Base-by-base conservation (phyloP, 2,113 vertebrate species). In the Halcyon malimbica region DNA sequence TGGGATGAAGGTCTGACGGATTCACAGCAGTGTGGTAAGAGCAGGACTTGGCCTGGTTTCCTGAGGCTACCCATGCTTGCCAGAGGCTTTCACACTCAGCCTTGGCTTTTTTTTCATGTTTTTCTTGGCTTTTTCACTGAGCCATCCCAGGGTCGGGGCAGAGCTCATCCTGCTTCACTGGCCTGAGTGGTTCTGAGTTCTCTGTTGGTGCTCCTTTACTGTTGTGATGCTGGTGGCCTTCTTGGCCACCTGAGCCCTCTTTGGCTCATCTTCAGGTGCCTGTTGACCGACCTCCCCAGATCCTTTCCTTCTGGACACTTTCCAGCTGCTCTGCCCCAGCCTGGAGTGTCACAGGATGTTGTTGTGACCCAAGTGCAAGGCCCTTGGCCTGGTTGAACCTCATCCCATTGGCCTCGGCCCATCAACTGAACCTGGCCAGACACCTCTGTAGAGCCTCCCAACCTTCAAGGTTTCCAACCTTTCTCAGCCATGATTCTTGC, bases 21-120 rank as follows among this genome's bases (percentile, higher is more conserved):
- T 35, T 41, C 33, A 44, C 68, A 53, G 53, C 24, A 2, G 56
- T 19, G 37, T 1, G 0, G 13, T 6, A 6, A 16, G 16, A 59
- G 68, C 46, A 63, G 37, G 37, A 31, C 31, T 64, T 89, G 67
- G 19, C 71, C 68, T 4, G 2, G 5, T 21, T 3, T 63, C 81
- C 56, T 19, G 50, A 10, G 7, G 11, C 26, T 42, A 31, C 53
- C 2, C 1, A 1, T 0, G 0, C 28, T 60, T 62, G 24, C 6
- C 6, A 44, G 12, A n/a, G n/a, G 18, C 9, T 57, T 48, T 23
- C 9, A 10, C 21, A 0, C 29, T 71, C 2, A 2, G 19, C 20
- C n/a, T 57, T 20, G 87, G 41, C 19, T 31, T 0, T 1, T 33
- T 16, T 28, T n/a, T 28, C 10, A 3, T 23, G 0, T 20, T 11